A percentile compares a stretch with the other conserved stretches of the same genome.
These are phyloP conservation scores for Hylomyscus alleni DNA, from an alignment of 2,797 vertebrate genomes.

Conservation along the genomic window DNA sequence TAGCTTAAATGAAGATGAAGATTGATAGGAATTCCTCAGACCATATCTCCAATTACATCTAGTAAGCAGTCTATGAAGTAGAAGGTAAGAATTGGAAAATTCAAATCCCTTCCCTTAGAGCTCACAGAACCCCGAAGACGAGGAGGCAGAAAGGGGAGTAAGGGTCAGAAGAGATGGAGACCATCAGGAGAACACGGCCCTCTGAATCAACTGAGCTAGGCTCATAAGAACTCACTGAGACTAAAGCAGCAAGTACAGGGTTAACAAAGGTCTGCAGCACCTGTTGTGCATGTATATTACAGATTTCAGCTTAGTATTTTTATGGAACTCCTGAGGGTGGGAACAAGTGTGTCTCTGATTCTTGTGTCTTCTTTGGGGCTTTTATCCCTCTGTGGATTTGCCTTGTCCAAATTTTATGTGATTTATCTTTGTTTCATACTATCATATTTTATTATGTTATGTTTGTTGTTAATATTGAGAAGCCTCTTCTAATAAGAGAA, in stretches of 20 bases:
- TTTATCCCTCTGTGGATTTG: neutral
- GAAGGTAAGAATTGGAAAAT: too few relatives aligned
- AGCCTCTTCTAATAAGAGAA: neutral
- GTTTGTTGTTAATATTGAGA: neutral
- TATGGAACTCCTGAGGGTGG: neutral
- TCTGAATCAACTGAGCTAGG: neutral
- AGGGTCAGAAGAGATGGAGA: neutral
- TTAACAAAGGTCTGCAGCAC: neutral
- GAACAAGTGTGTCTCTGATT: neutral
- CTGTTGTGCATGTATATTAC: neutral
- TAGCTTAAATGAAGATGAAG: neutral
- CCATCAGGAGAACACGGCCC: neutral
- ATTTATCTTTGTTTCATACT: neutral
- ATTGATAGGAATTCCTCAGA: neutral
- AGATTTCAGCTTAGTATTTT: neutral
- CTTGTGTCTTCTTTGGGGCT: neutral
- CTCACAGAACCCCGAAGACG: neutral
- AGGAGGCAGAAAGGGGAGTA: too few relatives aligned
- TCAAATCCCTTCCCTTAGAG: neutral
- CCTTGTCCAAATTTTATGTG: neutral
- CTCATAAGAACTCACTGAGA: neutral
- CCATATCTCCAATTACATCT: neutral
- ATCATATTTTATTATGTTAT: neutral
- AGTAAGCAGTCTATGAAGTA: neutral
- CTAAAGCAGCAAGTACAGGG: neutral